Conservation (phyloP, 2,113 vertebrate genomes). For the Merops nubicus region DNA sequence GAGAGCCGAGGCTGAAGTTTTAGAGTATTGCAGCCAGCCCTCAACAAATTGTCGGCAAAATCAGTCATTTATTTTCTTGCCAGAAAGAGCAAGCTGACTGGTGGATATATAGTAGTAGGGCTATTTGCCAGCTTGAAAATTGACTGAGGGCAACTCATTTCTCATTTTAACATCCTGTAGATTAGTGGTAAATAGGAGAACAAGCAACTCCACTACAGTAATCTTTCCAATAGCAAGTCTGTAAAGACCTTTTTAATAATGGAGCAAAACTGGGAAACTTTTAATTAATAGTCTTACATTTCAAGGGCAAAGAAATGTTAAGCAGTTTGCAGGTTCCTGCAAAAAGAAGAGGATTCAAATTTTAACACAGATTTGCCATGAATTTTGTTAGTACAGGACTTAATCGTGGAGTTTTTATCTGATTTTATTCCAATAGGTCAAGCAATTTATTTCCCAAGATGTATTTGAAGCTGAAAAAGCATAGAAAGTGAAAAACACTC, state of each 20-base stretch:
- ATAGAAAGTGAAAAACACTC: neutral
- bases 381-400: neutral
- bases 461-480: neutral
- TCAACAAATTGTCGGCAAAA: neutral
- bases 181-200: neutral
- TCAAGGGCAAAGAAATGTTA: neutral
- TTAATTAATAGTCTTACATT: neutral
- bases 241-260: neutral
- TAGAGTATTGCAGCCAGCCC: neutral
- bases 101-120: neutral
- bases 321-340: neutral
- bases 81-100: neutral
- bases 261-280: neutral
- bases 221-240: neutral
- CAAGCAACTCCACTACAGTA: neutral
- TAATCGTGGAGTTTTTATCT: neutral
- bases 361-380: neutral
- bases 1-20: neutral
- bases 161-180: neutral
- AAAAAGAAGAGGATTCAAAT: neutral
- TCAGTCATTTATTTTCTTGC: neutral
- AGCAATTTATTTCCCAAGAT: slow-evolving; percentile 14
- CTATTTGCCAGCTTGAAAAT: neutral
- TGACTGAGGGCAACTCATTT: neutral
- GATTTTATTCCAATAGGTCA: neutral